phyloP scores from a whole-genome alignment of 2,888 invertebrate species.

The Eristalinus sepulchralis region DNA sequence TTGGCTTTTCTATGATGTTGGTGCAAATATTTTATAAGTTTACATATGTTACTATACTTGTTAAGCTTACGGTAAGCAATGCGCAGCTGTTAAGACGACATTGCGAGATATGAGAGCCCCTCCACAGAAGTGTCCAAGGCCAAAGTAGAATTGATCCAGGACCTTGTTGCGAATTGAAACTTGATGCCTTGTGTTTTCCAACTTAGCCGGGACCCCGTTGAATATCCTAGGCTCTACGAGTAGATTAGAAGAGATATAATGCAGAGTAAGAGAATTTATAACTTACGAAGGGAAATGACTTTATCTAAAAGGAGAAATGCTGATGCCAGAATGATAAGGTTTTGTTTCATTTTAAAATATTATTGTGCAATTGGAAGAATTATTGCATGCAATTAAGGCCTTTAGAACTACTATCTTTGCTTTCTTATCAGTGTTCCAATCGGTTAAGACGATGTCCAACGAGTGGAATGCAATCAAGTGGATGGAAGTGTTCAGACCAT shows the following conservation, averaged over 20 bases:
- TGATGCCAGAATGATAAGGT: too few species aligned
- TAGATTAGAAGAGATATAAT: too few species aligned
- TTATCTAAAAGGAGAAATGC: too few species aligned
- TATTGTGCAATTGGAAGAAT: too few species aligned
- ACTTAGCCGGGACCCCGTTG: slow-evolving; percentile 43
- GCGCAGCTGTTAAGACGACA: slow-evolving; percentile 55
- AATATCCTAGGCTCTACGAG: slow-evolving; percentile 15
- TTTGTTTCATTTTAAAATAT: too few species aligned
- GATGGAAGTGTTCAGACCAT: too few species aligned
- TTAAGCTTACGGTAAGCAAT: slow-evolving; percentile 43
- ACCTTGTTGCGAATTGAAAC: slow-evolving; percentile 41
- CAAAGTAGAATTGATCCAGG: slow-evolving; percentile 35
- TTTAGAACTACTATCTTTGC: too few species aligned
- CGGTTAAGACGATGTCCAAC: too few species aligned
- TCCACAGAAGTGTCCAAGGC: slow-evolving; percentile 50
- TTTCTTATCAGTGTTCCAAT: too few species aligned
- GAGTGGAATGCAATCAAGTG: too few species aligned
- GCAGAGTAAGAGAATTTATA: neutral
- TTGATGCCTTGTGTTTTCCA: slow-evolving; percentile 36
- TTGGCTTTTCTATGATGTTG: neutral
- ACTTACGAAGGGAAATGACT: neutral
- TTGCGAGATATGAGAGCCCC: slow-evolving; percentile 42
- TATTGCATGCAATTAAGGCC: too few species aligned
- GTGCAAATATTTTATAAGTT: neutral
- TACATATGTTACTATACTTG: neutral